phyloP scores from a whole-genome alignment of 2,888 invertebrate species.

The Trichopoda pennipes region DNA sequence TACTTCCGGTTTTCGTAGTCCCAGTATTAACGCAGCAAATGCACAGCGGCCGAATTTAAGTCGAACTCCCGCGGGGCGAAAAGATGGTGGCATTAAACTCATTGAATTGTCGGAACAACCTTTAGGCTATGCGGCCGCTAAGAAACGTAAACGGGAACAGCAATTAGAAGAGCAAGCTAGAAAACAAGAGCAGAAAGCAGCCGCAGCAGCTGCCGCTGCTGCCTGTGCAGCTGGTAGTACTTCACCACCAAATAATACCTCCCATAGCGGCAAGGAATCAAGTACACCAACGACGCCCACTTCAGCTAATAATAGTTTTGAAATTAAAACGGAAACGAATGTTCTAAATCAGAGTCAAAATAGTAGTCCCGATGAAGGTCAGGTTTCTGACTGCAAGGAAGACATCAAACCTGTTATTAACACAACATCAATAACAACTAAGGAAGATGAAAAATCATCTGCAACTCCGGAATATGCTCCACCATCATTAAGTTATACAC shows the following conservation, averaged over 20 bases:
- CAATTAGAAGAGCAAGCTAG: conserved; percentile 86
- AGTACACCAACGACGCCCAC: conserved; percentile 78
- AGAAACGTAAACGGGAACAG: conserved; percentile 92
- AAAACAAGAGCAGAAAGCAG: conserved; percentile 83
- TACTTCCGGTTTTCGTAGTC: conserved; percentile 84
- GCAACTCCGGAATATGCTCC: conserved; percentile 92
- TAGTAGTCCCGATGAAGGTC: conserved; percentile 72
- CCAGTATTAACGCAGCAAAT: conserved; percentile 79
- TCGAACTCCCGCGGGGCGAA: conserved; percentile 86
- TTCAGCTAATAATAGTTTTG: conserved; percentile 73
- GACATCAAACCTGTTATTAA: conserved; percentile 71
- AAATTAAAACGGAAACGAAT: conserved; percentile 74
- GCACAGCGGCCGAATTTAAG: conserved; percentile 82
- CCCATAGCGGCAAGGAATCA: conserved; percentile 55
- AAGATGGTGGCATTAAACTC: conserved; percentile 96
- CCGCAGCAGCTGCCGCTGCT: conserved; percentile 79
- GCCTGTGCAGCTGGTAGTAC: conserved; percentile 75
- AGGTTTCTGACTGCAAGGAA: conserved; percentile 64
- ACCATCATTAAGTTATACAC: conserved; percentile 86
- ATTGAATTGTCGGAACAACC: conserved; percentile 97
- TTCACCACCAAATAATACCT: conserved; percentile 69
- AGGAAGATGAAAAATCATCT: conserved; percentile 73
- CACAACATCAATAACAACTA: conserved; percentile 75
- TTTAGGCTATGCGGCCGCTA: conserved; percentile 90
- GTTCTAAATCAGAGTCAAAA: conserved; percentile 71